Evolutionary conservation across 2,113 vertebrate species (phyloP).

Genomic region (mouse (Mus musculus)): DNA sequence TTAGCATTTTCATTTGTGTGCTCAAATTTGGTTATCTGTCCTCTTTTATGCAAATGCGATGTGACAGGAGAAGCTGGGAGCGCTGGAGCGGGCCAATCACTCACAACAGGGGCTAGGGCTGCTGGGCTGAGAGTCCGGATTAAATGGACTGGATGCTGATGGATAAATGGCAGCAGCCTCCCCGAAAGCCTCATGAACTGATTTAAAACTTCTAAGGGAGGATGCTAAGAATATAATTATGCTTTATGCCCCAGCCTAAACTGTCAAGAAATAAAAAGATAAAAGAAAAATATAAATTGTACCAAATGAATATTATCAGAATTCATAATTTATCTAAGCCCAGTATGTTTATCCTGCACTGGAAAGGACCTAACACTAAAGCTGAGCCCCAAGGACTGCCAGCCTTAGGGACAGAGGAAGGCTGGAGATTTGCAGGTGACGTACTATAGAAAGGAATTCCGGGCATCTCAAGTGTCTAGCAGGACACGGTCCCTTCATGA

Average conservation of each 20-base stretch:
- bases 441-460: not conserved
- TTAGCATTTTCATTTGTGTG: constrained; percentile 92
- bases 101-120: constrained; percentile 92
- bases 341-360: constrained; percentile 65
- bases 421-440: not conserved
- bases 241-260: constrained; percentile 79
- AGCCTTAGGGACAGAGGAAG: not conserved
- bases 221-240: constrained; percentile 84
- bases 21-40: constrained; percentile 99
- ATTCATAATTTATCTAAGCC: constrained; percentile 81
- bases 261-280: constrained; percentile 81
- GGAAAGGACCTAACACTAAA: constrained; percentile 79
- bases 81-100: constrained; percentile 89
- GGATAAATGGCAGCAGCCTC: constrained; percentile 88
- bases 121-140: constrained; percentile 87
- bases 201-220: constrained; percentile 89
- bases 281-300: constrained; percentile 83
- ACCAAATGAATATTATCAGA: constrained; percentile 80
- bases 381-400: constrained; percentile 18
- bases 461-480: not conserved
- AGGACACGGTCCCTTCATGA: not conserved
- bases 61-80: constrained; percentile 94
- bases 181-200: constrained; percentile 89
- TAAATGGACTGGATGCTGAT: constrained; percentile 90
- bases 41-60: constrained; percentile 93